A percentile compares a stretch with the other conserved stretches of the same genome.
Evolutionary conservation across 2,888 invertebrate genomes (phyloP).

Genomic region (Nomada hirtipes): DNA sequence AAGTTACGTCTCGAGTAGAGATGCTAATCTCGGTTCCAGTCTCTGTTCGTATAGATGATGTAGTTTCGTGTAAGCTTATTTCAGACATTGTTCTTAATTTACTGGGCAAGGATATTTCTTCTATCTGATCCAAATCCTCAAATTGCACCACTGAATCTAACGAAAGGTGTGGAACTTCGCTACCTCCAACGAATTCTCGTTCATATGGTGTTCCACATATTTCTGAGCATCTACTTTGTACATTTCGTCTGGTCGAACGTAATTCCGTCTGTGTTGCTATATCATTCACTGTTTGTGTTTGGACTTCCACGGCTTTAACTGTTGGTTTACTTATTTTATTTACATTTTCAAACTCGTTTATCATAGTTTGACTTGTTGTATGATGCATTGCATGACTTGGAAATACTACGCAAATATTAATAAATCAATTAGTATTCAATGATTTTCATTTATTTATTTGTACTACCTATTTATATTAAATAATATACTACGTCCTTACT

Average conservation of each 20-base stretch:
- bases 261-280: slow-evolving; percentile 82
- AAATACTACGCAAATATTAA: slow-evolving; percentile 23
- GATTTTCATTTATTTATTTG: neutral
- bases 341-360: slow-evolving; percentile 44
- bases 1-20: slow-evolving; percentile 82
- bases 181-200: slow-evolving; percentile 64
- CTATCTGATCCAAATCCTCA: slow-evolving; percentile 78
- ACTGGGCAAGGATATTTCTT: slow-evolving; percentile 79
- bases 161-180: slow-evolving; percentile 75
- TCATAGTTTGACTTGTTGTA: slow-evolving; percentile 27
- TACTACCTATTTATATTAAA: neutral
- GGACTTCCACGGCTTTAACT: slow-evolving; percentile 81
- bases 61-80: slow-evolving; percentile 83
- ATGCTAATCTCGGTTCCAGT: slow-evolving; percentile 83
- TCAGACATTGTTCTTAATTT: slow-evolving; percentile 82
- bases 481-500: slow-evolving; percentile 39
- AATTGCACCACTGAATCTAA: slow-evolving; percentile 78
- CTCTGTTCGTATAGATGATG: slow-evolving; percentile 83
- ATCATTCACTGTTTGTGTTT: slow-evolving; percentile 83
- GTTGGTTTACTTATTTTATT: slow-evolving; percentile 68
- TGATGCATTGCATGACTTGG: slow-evolving; percentile 29
- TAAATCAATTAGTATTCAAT: neutral
- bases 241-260: slow-evolving; percentile 57
- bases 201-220: slow-evolving; percentile 74
- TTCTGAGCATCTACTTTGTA: slow-evolving; percentile 69